phyloP scores from a whole-genome alignment of 35 echinoderm and acorn worm species.

The Lytechinus variegatus region DNA sequence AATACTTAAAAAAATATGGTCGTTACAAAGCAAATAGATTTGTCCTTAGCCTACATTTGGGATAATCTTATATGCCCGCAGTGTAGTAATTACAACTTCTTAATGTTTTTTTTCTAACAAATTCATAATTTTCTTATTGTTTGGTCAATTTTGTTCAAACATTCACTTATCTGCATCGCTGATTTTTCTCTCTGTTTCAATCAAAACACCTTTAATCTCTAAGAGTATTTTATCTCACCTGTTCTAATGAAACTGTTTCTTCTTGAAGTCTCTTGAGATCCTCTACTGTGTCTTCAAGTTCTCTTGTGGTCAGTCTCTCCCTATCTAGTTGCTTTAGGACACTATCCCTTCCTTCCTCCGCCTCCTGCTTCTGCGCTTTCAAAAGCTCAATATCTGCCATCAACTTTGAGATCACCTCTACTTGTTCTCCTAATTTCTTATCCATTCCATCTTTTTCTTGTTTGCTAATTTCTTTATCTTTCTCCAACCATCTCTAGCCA shows the following conservation, averaged over 20 bases:
- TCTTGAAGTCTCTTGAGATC: conserved; percentile 63
- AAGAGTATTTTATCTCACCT: conserved; percentile 13
- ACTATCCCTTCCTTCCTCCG: conserved; percentile 52
- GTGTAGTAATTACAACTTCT: no score
- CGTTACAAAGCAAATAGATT: no score
- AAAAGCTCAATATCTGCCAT: conserved; percentile 25
- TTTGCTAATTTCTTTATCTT: not conserved
- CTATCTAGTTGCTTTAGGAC: conserved; percentile 47
- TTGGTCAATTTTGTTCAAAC: no score
- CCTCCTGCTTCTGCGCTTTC: conserved; percentile 58
- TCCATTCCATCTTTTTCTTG: conserved; percentile 37
- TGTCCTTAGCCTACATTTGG: no score
- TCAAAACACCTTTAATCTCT: not conserved
- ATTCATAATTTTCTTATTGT: no score
- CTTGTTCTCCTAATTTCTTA: conserved; percentile 17
- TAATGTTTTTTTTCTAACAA: no score
- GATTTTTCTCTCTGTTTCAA: no score
- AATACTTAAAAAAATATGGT: no score
- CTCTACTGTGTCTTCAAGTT: conserved; percentile 70
- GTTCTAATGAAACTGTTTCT: conserved; percentile 72
- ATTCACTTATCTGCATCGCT: no score
- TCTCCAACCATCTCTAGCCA: not conserved
- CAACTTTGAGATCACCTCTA: conserved; percentile 33
- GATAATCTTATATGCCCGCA: no score
- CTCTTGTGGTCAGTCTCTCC: conserved; percentile 52